Percentiles rank a stretch among this genome's conserved stretches.
phyloP scores from a whole-genome alignment of 2,113 vertebrate species.

The Smithornis capensis region DNA sequence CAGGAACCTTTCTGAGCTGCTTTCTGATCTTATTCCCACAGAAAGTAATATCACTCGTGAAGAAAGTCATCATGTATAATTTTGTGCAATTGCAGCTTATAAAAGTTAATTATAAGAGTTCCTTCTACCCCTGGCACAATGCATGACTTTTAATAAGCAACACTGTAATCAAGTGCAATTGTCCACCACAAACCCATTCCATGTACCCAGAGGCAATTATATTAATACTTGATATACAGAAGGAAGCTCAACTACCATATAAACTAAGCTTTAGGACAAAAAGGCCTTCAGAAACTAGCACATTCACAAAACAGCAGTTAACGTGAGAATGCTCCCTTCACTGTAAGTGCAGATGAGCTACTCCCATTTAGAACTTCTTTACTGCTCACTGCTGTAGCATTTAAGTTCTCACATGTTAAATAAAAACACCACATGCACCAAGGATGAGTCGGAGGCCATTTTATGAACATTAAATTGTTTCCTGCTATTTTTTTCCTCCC shows the following conservation, averaged over 20 bases:
- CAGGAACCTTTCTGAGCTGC: neutral
- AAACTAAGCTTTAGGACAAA: conserved; percentile 32
- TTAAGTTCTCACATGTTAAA: neutral
- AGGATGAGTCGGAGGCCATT: neutral
- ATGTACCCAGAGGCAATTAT: neutral
- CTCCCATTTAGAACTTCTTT: neutral
- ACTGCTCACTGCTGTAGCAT: neutral
- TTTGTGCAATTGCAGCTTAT: neutral
- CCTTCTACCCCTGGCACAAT: neutral
- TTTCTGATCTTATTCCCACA: neutral
- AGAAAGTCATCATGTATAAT: neutral
- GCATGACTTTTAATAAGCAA: conserved; percentile 38
- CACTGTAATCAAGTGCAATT: neutral
- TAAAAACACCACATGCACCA: neutral
- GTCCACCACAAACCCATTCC: neutral
- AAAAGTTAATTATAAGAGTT: conserved; percentile 25
- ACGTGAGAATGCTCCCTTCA: neutral
- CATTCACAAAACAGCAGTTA: neutral
- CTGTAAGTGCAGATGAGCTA: neutral
- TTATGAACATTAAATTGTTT: neutral
- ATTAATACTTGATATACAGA: conserved; percentile 13
- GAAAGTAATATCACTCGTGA: neutral
- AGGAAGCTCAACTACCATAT: neutral
- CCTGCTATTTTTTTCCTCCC: neutral
- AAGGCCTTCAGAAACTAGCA: neutral